Evolutionary conservation across 2,113 vertebrate genomes (phyloP).

Genomic region (Macquaria ambigua): DNA sequence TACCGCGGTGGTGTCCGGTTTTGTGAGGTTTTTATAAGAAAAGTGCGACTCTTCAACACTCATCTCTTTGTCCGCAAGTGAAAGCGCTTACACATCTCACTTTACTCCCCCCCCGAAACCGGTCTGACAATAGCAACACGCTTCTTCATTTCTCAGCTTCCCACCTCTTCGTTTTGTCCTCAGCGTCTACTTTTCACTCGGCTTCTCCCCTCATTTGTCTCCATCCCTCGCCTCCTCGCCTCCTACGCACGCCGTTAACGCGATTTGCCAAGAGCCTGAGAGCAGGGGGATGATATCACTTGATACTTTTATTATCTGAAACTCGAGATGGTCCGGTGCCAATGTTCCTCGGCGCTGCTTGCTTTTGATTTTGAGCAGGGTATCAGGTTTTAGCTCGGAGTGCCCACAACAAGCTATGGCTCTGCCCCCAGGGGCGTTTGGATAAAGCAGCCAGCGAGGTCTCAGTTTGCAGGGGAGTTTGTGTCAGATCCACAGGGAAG

Average conservation of each 20-base stretch:
- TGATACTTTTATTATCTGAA: conserved; percentile 65
- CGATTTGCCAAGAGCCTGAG: conserved; percentile 53
- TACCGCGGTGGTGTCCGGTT: neutral
- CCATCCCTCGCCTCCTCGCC: conserved; percentile 12
- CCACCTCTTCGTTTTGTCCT: conserved; percentile 31
- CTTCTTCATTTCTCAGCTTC: conserved; percentile 50
- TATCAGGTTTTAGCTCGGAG: conserved; percentile 68
- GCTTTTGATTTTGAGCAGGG: conserved; percentile 62
- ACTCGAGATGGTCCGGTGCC: conserved; percentile 45
- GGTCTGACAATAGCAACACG: conserved; percentile 46
- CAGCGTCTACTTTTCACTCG: conserved; percentile 1
- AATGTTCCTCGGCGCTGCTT: conserved; percentile 50
- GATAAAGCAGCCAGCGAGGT: conserved; percentile 49
- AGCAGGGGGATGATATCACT: conserved; percentile 48
- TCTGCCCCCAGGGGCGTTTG: conserved; percentile 35
- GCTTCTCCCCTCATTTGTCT: conserved; percentile 46
- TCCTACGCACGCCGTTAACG: conserved; percentile 29
- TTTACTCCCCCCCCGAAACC: conserved; percentile 60
- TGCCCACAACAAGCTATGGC: conserved; percentile 52
- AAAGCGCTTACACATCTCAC: conserved; percentile 43
- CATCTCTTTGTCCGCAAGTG: conserved; percentile 53
- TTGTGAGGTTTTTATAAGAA: neutral
- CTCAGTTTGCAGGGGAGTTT: conserved; percentile 67
- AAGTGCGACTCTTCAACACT: conserved; percentile 32
- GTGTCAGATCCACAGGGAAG: conserved; percentile 60